A percentile compares a stretch with the other conserved stretches of the same genome.
Conservation (phyloP, 2,113 vertebrate species). For the Fukomys damarensis region DNA sequence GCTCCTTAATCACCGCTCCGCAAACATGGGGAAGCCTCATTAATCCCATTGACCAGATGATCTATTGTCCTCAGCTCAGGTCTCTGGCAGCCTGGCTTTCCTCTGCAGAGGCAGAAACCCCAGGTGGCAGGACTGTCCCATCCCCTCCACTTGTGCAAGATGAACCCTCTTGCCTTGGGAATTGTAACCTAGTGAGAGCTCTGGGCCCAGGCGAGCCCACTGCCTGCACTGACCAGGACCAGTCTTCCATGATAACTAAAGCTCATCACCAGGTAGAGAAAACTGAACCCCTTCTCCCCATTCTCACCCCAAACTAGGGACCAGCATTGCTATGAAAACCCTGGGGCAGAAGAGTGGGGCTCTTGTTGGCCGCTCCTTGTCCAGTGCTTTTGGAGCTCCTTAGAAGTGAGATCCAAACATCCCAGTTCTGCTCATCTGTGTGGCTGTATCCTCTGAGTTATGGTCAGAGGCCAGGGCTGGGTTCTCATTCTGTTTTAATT, state of each 20-base stretch:
- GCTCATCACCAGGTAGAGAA: background rate
- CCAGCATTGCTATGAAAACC: constrained; percentile 32
- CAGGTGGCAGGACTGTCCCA: background rate
- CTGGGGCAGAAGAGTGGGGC: background rate
- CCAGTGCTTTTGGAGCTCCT: background rate
- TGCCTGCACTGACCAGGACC: background rate
- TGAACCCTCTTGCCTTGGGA: background rate
- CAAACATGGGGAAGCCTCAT: constrained; percentile 83
- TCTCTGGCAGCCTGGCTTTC: background rate
- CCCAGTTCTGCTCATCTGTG: too few relatives aligned
- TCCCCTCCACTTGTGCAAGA: background rate
- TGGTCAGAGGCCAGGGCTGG: background rate
- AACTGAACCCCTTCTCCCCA: background rate
- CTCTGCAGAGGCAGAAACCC: background rate
- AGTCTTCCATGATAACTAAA: background rate
- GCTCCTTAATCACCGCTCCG: constrained; percentile 79
- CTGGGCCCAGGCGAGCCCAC: background rate
- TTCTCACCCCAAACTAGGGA: background rate
- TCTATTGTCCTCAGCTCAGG: constrained; percentile 75
- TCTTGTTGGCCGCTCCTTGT: background rate
- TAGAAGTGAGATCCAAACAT: background rate
- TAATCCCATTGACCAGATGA: constrained; percentile 83
- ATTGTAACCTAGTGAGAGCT: background rate
- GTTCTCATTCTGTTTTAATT: background rate
- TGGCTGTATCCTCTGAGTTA: background rate